Conservation (phyloP, 2,113 vertebrate genomes). For the Chlorodrepanis virens region DNA sequence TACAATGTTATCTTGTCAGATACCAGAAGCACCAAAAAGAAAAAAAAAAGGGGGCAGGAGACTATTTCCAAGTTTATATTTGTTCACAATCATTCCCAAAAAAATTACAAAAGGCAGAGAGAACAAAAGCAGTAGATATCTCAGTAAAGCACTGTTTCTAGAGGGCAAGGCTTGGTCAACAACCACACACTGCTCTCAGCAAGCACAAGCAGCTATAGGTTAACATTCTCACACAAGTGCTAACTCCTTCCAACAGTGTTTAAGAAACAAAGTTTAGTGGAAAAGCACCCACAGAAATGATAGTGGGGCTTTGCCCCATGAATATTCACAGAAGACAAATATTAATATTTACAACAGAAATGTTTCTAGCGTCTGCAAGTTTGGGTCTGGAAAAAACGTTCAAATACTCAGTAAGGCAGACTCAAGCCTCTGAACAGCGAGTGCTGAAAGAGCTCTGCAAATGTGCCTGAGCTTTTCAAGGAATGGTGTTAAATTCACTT, state of each 20-base stretch:
- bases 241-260: neutral
- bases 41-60: neutral
- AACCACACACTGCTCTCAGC: neutral
- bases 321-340: neutral
- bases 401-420: neutral
- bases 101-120: neutral
- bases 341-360: neutral
- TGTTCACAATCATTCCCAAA: neutral
- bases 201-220: neutral
- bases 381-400: neutral
- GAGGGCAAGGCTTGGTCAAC: neutral
- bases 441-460: neutral
- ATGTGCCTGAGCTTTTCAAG: neutral
- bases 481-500: neutral
- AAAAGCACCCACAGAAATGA: neutral
- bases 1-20: neutral
- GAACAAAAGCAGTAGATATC: neutral
- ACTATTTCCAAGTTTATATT: neutral
- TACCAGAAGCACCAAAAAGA: accelerated
- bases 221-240: accelerated
- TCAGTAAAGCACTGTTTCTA: neutral
- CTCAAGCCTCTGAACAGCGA: neutral
- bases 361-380: neutral
- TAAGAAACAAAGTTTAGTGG: neutral
- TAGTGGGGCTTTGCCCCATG: accelerated